These are phyloP conservation scores for Maniola jurtina DNA, from an alignment of 1,140 invertebrate species.

Conservation along the genomic window DNA sequence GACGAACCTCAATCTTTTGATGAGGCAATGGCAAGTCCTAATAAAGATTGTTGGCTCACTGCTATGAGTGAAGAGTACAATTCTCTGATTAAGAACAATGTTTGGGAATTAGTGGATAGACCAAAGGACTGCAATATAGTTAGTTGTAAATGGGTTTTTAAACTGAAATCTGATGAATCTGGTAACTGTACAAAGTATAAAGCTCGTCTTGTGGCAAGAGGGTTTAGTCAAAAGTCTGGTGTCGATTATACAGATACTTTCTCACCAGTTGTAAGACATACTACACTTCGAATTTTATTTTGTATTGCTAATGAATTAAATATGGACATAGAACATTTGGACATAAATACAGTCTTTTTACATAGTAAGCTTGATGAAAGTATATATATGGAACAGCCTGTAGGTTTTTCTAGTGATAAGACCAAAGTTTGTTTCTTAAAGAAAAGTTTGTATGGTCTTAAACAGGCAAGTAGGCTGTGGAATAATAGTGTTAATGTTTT, in stretches of 20 bases:
- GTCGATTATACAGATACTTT: slow-evolving; percentile 14
- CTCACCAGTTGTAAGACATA: slow-evolving; percentile 5
- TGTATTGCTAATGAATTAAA: not conserved
- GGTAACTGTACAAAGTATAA: not conserved
- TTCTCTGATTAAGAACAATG: not conserved
- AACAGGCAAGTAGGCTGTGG: slow-evolving; percentile 4
- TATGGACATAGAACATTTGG: not conserved
- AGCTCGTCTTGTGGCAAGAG: slow-evolving; percentile 6
- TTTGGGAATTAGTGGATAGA: slow-evolving; percentile 3
- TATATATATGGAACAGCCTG: slow-evolving; percentile 14
- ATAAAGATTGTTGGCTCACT: no score
- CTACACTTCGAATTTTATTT: slow-evolving; percentile 14
- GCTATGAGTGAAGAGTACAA: no score
- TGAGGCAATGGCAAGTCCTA: no score
- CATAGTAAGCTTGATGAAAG: slow-evolving; percentile 10
- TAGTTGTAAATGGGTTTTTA: slow-evolving; percentile 12
- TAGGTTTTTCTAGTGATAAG: not conserved
- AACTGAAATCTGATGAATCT: slow-evolving; percentile 2
- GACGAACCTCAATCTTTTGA: no score
- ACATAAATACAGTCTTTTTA: slow-evolving; percentile 10
- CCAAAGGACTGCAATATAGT: not conserved
- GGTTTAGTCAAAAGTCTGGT: slow-evolving; percentile 10
- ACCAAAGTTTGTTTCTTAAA: slow-evolving; percentile 5
- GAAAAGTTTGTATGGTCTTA: slow-evolving; percentile 8
- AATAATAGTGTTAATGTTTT: slow-evolving; percentile 10